A percentile compares a stretch with the other conserved stretches of the same genome.
Conservation (phyloP, 2,797 vertebrate species). For the Podarcis siculus region DNA sequence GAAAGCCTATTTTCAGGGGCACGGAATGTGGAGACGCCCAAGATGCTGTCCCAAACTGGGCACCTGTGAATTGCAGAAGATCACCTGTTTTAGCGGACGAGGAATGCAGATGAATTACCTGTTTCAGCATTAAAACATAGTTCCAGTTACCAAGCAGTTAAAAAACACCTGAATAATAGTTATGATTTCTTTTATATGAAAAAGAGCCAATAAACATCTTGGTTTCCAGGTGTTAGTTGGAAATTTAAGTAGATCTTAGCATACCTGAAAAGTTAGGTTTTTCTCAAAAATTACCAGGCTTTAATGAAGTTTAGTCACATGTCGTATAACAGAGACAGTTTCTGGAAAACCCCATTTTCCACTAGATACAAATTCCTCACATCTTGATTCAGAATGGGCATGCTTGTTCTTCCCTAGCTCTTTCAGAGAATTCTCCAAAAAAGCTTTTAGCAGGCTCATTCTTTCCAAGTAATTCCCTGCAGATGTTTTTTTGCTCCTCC, state of each 20-base stretch:
- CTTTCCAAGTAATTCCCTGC: background rate
- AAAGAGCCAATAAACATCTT: background rate
- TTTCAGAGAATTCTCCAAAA: background rate
- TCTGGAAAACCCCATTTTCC: background rate
- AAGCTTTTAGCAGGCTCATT: background rate
- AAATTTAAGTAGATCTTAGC: background rate
- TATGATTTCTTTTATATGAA: background rate
- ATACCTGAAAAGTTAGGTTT: background rate
- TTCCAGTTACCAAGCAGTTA: background rate
- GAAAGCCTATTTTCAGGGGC: background rate
- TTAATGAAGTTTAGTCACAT: background rate
- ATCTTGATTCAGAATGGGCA: background rate
- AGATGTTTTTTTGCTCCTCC: background rate
- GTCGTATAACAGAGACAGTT: background rate
- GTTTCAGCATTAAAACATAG: background rate
- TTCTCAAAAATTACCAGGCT: background rate
- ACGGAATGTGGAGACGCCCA: background rate
- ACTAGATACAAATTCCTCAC: background rate
- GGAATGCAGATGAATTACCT: background rate
- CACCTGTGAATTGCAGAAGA: background rate
- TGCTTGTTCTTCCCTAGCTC: background rate
- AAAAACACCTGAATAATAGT: background rate
- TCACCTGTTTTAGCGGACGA: background rate
- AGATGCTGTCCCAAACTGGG: background rate
- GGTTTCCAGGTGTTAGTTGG: background rate